Percentiles rank a stretch among this genome's conserved stretches.
phyloP scores from a whole-genome alignment of 2,888 invertebrate species.

The Nasonovia ribisnigri region DNA sequence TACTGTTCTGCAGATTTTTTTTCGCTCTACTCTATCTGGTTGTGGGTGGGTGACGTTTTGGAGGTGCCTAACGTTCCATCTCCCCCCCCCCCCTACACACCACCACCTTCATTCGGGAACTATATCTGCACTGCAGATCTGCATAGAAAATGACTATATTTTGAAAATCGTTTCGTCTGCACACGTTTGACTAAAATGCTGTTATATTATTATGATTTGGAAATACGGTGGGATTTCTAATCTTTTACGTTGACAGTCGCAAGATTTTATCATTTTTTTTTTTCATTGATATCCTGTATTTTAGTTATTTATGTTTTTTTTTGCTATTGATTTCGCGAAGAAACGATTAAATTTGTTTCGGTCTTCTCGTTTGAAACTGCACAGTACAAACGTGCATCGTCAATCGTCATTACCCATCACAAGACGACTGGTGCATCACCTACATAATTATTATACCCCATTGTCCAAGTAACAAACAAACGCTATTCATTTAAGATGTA shows the following conservation, averaged over 20 bases:
- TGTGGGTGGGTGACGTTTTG: neutral
- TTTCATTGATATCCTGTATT: neutral
- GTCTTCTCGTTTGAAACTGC: neutral
- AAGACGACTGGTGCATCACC: neutral
- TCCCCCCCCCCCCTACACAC: too few species aligned
- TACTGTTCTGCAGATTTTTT: neutral
- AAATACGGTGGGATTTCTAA: neutral
- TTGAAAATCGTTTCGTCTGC: neutral
- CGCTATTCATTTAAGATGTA: neutral
- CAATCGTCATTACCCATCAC: neutral
- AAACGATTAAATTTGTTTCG: neutral
- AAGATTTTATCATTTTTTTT: neutral
- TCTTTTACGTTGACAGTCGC: neutral
- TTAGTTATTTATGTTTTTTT: too few species aligned
- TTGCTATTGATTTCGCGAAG: neutral
- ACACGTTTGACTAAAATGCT: too few species aligned
- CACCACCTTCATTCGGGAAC: neutral
- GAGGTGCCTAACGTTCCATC: neutral
- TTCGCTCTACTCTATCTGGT: neutral
- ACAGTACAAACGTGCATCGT: neutral
- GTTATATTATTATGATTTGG: neutral
- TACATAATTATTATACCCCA: neutral
- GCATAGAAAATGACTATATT: neutral
- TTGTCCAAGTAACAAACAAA: neutral
- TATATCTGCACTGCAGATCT: neutral